Base-by-base conservation (phyloP, 2,797 vertebrate genomes). In the Peromyscus melanophrys region DNA sequence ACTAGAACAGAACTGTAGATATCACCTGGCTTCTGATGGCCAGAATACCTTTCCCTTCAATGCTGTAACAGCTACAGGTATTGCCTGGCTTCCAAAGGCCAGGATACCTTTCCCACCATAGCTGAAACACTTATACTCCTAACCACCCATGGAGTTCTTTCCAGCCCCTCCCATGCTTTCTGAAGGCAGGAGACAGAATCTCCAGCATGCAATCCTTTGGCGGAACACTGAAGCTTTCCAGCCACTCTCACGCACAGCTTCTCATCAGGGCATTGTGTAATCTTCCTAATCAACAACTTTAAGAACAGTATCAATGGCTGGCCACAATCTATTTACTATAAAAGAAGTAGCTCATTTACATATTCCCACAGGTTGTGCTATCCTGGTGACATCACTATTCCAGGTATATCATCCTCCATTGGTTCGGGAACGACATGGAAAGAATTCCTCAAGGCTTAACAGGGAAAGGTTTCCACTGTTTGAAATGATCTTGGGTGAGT, bases 131-230 rank as follows among this genome's bases (percentile, higher is more conserved):
- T 25, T 61, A 61, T 9, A 61, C 23, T 25, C 21, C 25, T 59
- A 59, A 25, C 5, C 21, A 13, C 21, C 49, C 78, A 37, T 0
- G 6, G 5, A 27, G 25, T 9, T 63, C 23, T 61, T 57, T 61
- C 81, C 81, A 83, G 37, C 59, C 25, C 37, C 1, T 27, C 25
- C 23, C 29, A 67, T 69, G 52, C n/a, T 23, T 67, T 82, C 43
- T 95, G 84, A 89, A 97, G 90, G 37, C 27, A 91, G 65, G 75
- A 81, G 43, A 71, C 69, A 81, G 75, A 89, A 83, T 69, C 8
- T 25, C 94, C 57, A 71, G 59, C 2, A 14, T 55, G 46, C 71
- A 81, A 95, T 76, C 61, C 11, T 71, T 92, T 77, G 92, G 75
- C 82, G 92, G 34, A 94, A 91, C 91, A n/a, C 55, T 77, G 43